Evolutionary conservation across 2,888 invertebrate genomes (phyloP), one percentile per base, ranked within the genome.

Genomic region (Spilarctia lutea): DNA sequence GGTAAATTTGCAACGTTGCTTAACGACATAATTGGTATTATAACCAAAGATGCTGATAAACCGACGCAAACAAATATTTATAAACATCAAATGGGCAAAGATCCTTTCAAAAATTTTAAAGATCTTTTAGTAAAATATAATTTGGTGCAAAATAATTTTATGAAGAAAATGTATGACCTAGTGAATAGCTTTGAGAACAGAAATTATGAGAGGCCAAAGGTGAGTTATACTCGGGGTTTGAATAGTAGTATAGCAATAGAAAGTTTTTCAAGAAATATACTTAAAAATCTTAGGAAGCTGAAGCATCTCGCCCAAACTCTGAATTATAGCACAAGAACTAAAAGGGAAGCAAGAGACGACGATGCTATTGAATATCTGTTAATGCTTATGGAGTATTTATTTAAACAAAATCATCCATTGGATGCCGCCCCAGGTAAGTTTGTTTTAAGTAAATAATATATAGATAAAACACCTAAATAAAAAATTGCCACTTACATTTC

Each of bases 361-460:
- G 89, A 91, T 69, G 87, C 91, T 35, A 80, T 94, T 72, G 93
- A 94, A 74, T 94, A 94, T 83, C 81, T 95, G 68, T 81, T 95
- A 68, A 86, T 89, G 76, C 80, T 95, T 66, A 94, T 95, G 92
- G 93, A 95, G 79, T 93, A 92, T 83, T 83, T 95, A 74, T 74
- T 94, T 13, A 93, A 91, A 80, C 89, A 91, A 66, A 92, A 90
- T 52, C 85, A 87, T 69, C 90, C 87, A 0, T 39, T 89, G 65
- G 84, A 90, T 70, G 72, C 78, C 39, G 81, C 86, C 65, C 92
- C 91, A 90, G 92, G 94, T 94, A 88, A 75, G n/a, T 0, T 60
- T 33, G 33, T 67, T 68, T 48, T n/a, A 63, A 39, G 65, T 39
- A 45, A 18, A 16, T 13, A 48, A 6, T 48, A 20, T 20, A 48